These are phyloP conservation scores for Acanthornis magna DNA, from an alignment of 2,797 vertebrate genomes.

Conservation along the genomic window DNA sequence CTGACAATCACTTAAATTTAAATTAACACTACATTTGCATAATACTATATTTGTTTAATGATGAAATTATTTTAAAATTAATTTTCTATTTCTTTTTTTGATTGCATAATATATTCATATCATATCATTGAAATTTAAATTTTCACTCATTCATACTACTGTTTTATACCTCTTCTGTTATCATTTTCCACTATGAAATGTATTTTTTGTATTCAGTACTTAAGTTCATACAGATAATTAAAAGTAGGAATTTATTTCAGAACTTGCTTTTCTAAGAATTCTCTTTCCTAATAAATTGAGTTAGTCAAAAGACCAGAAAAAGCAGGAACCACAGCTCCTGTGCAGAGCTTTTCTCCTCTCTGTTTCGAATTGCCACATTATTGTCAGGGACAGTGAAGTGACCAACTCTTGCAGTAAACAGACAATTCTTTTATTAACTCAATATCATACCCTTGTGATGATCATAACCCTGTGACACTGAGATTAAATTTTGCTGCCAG, in stretches of 20 bases:
- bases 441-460: background rate
- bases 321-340: background rate
- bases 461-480: background rate
- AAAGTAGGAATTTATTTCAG: background rate
- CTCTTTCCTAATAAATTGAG: background rate
- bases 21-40: background rate
- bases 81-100: background rate
- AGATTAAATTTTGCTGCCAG: constrained; percentile 10
- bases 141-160: background rate
- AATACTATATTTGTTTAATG: background rate
- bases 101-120: background rate
- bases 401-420: background rate
- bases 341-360: background rate
- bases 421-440: background rate
- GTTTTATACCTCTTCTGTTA: background rate
- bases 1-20: background rate
- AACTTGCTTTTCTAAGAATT: background rate
- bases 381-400: background rate
- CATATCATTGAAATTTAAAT: background rate
- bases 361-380: background rate
- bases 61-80: background rate
- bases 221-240: background rate
- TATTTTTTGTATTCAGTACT: background rate
- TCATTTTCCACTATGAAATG: background rate
- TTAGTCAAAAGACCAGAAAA: background rate